These are phyloP conservation scores for Ichneumoninae sp. DNA, from an alignment of 2,888 invertebrate species.

Conservation along the genomic window DNA sequence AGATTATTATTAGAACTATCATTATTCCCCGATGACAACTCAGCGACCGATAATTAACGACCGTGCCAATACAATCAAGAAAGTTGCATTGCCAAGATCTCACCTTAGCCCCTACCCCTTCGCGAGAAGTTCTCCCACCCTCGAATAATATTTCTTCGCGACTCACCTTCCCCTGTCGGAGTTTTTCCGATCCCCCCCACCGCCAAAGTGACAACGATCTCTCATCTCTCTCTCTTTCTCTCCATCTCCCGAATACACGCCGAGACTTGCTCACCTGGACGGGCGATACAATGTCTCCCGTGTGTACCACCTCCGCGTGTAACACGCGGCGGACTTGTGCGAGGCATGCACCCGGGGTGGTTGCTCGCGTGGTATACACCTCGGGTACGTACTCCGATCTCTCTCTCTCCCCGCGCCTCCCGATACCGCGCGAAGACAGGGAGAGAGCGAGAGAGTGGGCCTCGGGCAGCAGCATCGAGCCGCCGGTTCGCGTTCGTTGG, in stretches of 20 bases:
- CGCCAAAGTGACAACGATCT: not conserved
- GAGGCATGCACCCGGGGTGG: slow-evolving; percentile 60
- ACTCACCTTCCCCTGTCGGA: not conserved
- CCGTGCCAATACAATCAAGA: not conserved
- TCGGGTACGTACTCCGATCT: not conserved
- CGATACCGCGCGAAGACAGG: too few relatives aligned
- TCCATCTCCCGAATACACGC: not conserved
- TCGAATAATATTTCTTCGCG: not conserved
- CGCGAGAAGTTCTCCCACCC: not conserved
- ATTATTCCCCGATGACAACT: not conserved
- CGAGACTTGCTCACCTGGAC: slow-evolving; percentile 56
- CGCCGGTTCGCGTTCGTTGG: slow-evolving; percentile 28
- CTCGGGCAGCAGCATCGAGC: slow-evolving; percentile 60
- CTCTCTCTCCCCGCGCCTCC: too few relatives aligned
- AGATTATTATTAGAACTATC: not conserved
- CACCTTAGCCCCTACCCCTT: not conserved
- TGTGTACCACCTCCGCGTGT: slow-evolving; percentile 49
- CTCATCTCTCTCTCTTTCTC: not conserved
- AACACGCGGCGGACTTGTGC: slow-evolving; percentile 53
- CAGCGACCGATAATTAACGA: not conserved
- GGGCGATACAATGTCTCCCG: slow-evolving; percentile 32
- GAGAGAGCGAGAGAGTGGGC: not conserved
- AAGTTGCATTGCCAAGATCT: not conserved
- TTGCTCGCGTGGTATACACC: slow-evolving; percentile 51
- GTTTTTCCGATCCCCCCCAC: slow-evolving; percentile 19